phyloP scores from a whole-genome alignment of 2,888 invertebrate species.

The Chaitophorus viminalis region DNA sequence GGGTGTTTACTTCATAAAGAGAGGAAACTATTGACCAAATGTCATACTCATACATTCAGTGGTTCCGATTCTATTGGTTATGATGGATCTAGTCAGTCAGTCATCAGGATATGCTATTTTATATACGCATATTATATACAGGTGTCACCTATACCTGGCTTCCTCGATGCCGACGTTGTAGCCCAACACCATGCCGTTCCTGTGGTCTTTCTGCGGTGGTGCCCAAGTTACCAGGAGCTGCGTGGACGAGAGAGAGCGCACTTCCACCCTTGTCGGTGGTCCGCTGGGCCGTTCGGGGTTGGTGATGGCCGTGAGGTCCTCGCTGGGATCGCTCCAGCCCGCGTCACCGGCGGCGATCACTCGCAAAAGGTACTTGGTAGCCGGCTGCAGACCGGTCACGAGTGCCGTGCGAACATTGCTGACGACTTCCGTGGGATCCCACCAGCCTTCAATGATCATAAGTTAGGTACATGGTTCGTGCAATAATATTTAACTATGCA shows the following conservation, averaged over 20 bases:
- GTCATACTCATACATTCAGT: too few relatives aligned
- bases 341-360: constrained; percentile 78
- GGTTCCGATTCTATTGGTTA: too few relatives aligned
- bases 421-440: constrained; percentile 76
- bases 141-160: constrained; percentile 68
- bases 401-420: constrained; percentile 75
- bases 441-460: constrained; percentile 68
- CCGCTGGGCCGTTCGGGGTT: constrained; percentile 79
- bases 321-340: constrained; percentile 76
- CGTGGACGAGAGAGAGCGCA: constrained; percentile 78
- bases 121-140: too few relatives aligned
- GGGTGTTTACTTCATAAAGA: too few relatives aligned
- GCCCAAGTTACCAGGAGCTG: constrained; percentile 80
- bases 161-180: constrained; percentile 78
- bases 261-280: constrained; percentile 75
- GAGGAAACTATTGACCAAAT: too few relatives aligned
- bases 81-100: too few relatives aligned
- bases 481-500: too few relatives aligned
- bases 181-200: constrained; percentile 81
- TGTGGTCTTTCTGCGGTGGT: constrained; percentile 76
- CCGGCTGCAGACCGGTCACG: constrained; percentile 77
- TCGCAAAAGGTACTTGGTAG: constrained; percentile 77
- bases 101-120: too few relatives aligned
- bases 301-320: constrained; percentile 74
- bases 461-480: too few relatives aligned